These are phyloP conservation scores for Hydriomena furcata DNA, from an alignment of 2,888 invertebrate genomes.

Conservation along the genomic window DNA sequence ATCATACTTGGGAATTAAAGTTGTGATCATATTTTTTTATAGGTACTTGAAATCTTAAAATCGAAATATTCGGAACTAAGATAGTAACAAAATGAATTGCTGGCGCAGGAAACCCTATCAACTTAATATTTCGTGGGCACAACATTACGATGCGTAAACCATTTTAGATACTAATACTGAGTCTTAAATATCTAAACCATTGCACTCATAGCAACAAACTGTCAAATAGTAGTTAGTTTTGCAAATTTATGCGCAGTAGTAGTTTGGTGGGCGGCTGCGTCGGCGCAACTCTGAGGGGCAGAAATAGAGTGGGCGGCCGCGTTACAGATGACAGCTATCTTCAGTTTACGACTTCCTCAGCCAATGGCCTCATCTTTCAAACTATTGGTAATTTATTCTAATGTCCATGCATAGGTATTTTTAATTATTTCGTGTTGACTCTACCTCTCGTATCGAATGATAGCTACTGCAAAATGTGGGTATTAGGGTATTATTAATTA, in stretches of 20 bases:
- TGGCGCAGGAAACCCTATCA: not conserved
- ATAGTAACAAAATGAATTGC: not conserved
- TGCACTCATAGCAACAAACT: slow-evolving; percentile 54
- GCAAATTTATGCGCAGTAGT: slow-evolving; percentile 56
- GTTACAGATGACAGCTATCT: slow-evolving; percentile 78
- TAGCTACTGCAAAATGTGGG: not conserved
- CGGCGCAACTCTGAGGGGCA: slow-evolving; percentile 65
- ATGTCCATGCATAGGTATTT: slow-evolving; percentile 4
- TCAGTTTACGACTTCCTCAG: slow-evolving; percentile 81
- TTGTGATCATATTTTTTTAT: too few species aligned
- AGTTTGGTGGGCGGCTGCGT: slow-evolving; percentile 57
- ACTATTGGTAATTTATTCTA: slow-evolving; percentile 27
- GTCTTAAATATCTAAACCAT: slow-evolving; percentile 39
- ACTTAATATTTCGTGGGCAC: not conserved
- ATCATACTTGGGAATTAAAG: too few species aligned
- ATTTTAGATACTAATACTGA: slow-evolving; percentile 21
- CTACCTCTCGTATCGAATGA: not conserved
- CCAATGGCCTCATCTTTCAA: slow-evolving; percentile 67
- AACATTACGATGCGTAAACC: slow-evolving; percentile 23
- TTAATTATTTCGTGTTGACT: not conserved
- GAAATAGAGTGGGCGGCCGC: slow-evolving; percentile 81
- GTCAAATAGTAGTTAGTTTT: slow-evolving; percentile 54
- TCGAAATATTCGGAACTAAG: too few species aligned
- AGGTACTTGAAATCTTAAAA: too few species aligned
- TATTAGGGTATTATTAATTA: too few species aligned